Evolutionary conservation across 2,888 invertebrate genomes (phyloP), one percentile per base, ranked within the genome.

Genomic region (Xanthorhoe designata): DNA sequence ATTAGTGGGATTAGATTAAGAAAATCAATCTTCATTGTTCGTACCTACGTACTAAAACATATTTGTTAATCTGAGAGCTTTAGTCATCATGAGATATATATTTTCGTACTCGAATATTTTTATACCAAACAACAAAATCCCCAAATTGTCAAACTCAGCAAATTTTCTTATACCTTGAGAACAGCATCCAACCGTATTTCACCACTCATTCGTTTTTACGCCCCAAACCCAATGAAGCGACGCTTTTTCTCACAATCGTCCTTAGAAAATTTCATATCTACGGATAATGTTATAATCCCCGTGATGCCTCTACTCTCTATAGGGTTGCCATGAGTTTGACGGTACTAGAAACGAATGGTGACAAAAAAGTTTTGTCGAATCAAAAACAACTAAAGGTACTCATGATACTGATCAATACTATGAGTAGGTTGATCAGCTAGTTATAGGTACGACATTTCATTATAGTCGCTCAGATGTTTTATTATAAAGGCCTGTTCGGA

Each of bases 241-340:
- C 24, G 15, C 53, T 64, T 61, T 66, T 66, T 60, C 57, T 61
- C 66, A 69, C 69, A 69, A 69, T 69, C 69, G 69, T 63, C 66
- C 66, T 69, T 61, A 66, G 69, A 59, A 68, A 71, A 72, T 72
- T 71, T 66, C 67, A 68, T 69, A 71, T 69, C 72, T 68, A 54
- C 57, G 69, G 67, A 68, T 72, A 71, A 72, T 70, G 71, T 71
- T 67, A 72, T 72, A 72, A 72, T 72, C 72, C 69, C 61, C 52
- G 55, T 38, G 59, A 60, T 62, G 58, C 50, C 66, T 24, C 49
- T 32, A 57, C 50, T 45, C 29, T 54, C 15, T 32, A 52, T 29
- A 60, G 62, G 47, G 53, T 45, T 9, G 0, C 65, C 60, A 57
- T 2, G 49, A 42, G 0, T 54, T 67, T 17, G 1, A 9, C 13